Evolutionary conservation across 2,888 invertebrate species (phyloP).

Genomic region (Acanthopleura granulata): DNA sequence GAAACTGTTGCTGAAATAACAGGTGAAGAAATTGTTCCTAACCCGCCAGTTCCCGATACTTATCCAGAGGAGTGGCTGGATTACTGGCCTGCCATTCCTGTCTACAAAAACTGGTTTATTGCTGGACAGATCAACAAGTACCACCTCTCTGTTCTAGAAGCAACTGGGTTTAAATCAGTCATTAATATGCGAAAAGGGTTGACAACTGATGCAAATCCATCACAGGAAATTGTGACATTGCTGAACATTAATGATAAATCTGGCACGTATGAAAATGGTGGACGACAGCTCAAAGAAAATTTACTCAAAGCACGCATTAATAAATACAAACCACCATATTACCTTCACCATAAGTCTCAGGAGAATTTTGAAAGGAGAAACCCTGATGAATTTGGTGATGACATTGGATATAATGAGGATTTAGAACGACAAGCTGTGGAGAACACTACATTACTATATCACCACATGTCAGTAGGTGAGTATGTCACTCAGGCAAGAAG

Average conservation of each 20-base stretch:
- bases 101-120: conserved; percentile 53
- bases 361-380: conserved; percentile 55
- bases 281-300: conserved; percentile 41
- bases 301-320: conserved; percentile 44
- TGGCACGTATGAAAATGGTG: conserved; percentile 46
- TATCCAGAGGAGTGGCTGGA: conserved; percentile 51
- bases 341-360: conserved; percentile 39
- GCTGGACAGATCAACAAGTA: conserved; percentile 55
- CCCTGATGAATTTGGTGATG: conserved; percentile 57
- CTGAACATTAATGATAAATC: conserved; percentile 50
- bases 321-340: conserved; percentile 37
- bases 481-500: conserved; percentile 21
- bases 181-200: conserved; percentile 53
- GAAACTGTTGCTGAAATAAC: conserved; percentile 47
- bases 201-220: conserved; percentile 38
- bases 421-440: conserved; percentile 41
- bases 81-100: conserved; percentile 57
- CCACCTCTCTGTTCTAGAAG: conserved; percentile 44
- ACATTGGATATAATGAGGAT: conserved; percentile 55
- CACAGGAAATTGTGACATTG: conserved; percentile 54
- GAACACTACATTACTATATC: conserved; percentile 44
- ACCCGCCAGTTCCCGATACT: conserved; percentile 42
- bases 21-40: conserved; percentile 43
- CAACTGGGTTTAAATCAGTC: conserved; percentile 46
- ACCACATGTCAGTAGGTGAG: conserved; percentile 54